phyloP scores from a whole-genome alignment of 1,140 invertebrate genomes.

The Lordiphosa clarofinis region DNA sequence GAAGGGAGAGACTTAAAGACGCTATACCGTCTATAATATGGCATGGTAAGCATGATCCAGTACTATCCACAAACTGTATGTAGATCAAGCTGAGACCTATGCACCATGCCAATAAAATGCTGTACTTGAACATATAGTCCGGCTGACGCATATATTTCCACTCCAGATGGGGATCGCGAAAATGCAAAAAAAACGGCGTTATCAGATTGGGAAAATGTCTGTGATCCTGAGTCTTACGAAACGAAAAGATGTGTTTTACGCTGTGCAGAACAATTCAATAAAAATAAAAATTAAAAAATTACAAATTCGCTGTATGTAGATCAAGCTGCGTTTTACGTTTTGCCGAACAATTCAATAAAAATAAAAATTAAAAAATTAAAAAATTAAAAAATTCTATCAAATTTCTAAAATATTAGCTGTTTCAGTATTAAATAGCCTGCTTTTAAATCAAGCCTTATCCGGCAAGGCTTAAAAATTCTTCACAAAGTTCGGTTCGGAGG shows the following conservation, averaged over 20 bases:
- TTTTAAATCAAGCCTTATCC: too few species aligned
- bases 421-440: too few species aligned
- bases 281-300: too few species aligned
- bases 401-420: too few species aligned
- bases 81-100: conserved; percentile 25
- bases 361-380: too few species aligned
- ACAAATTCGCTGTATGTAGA: too few species aligned
- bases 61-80: conserved; percentile 12
- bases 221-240: neutral
- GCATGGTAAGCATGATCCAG: fast-evolving
- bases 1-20: conserved; percentile 34
- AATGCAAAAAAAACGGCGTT: conserved; percentile 38
- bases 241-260: conserved; percentile 9
- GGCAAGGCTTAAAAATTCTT: too few species aligned
- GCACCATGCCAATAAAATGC: conserved; percentile 43
- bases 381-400: too few species aligned
- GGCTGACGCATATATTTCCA: conserved; percentile 52
- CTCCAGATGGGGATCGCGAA: conserved; percentile 54
- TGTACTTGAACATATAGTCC: conserved; percentile 67
- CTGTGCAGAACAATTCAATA: neutral
- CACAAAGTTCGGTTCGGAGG: too few species aligned
- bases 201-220: conserved; percentile 11
- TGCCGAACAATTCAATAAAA: neutral
- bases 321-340: conserved; percentile 9
- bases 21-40: neutral